These are phyloP conservation scores for Enteromius radiatus DNA, from an alignment of 2,797 vertebrate species.

Conservation along the genomic window DNA sequence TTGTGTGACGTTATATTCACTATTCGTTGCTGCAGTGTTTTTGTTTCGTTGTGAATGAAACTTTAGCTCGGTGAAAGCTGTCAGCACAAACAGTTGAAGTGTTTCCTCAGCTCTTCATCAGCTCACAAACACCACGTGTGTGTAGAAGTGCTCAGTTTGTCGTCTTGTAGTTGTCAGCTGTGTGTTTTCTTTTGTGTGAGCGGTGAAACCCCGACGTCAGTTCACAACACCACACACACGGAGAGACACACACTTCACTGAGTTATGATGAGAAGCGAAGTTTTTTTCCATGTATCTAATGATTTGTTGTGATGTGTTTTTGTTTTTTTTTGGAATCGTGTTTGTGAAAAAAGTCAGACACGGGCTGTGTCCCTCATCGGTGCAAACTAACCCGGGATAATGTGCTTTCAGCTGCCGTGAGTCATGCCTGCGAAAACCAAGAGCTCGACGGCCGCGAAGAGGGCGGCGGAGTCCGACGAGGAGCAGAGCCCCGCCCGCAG, in stretches of 20 bases:
- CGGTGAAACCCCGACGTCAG: background rate
- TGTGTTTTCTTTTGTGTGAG: constrained; percentile 8
- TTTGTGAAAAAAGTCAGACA: background rate
- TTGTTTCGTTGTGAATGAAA: background rate
- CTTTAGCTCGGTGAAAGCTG: background rate
- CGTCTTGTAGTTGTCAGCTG: background rate
- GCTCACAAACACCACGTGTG: background rate
- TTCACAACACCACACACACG: background rate
- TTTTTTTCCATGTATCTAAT: background rate
- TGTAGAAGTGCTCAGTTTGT: background rate
- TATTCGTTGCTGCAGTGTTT: too few relatives aligned
- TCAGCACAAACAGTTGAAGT: background rate
- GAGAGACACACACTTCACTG: background rate
- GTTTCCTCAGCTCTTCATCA: background rate
- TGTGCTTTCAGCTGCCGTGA: constrained; percentile 72
- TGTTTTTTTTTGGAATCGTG: background rate
- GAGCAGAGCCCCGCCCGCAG: constrained; percentile 71
- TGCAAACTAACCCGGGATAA: constrained; percentile 9
- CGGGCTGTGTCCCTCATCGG: background rate
- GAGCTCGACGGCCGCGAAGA: constrained; percentile 82
- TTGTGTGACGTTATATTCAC: background rate
- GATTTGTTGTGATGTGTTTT: background rate
- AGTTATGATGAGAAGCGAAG: background rate
- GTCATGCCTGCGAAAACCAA: constrained; percentile 89
- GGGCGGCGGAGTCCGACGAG: constrained; percentile 79